Conservation (phyloP, 1,140 invertebrate species). For the Triops longicaudatus region DNA sequence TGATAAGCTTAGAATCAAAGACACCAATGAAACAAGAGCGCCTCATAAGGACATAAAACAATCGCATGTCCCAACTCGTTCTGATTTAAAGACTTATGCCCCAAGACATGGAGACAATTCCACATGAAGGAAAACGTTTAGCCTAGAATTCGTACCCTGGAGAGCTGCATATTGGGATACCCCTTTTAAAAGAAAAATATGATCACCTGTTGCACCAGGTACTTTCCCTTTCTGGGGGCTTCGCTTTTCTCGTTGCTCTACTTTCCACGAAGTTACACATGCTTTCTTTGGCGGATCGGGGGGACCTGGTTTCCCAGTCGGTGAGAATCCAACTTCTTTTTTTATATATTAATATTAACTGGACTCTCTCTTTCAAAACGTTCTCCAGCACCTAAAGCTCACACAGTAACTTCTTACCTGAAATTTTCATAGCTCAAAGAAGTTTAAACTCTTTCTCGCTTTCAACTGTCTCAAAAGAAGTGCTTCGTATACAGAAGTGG, state of each 20-base stretch:
- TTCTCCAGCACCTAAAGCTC: not conserved
- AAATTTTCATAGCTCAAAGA: not conserved
- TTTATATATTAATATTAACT: not conserved
- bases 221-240: constrained; percentile 1
- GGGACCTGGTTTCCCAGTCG: constrained; percentile 1
- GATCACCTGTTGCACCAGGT: not conserved
- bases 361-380: constrained; percentile 6
- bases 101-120: too few species aligned
- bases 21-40: too few species aligned
- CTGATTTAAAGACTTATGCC: too few species aligned
- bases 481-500: not conserved
- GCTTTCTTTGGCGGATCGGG: not conserved
- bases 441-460: not conserved
- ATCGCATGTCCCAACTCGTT: too few species aligned
- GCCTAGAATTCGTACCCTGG: too few species aligned
- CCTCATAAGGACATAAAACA: too few species aligned
- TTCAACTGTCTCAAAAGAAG: not conserved
- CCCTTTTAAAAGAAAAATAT: too few species aligned
- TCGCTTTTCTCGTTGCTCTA: not conserved
- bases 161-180: too few species aligned
- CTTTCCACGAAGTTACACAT: not conserved
- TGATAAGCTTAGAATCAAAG: too few species aligned
- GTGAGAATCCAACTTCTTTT: not conserved
- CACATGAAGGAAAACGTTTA: too few species aligned
- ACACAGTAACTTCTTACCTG: not conserved